phyloP scores from a whole-genome alignment of 2,797 vertebrate genomes.

The Phrynocephalus forsythii region DNA sequence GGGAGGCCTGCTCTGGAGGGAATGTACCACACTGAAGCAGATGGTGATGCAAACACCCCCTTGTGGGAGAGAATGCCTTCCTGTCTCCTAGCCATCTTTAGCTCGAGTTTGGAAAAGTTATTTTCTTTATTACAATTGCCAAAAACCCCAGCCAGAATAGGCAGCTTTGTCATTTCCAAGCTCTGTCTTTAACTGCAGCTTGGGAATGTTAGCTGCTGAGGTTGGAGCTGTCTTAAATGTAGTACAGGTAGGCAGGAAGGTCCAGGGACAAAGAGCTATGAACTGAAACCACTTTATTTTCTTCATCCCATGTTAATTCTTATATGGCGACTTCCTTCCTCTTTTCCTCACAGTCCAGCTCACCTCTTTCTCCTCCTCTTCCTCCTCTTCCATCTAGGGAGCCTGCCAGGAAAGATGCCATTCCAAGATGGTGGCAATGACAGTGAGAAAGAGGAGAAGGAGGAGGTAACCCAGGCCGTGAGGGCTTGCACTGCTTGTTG shows the following conservation, averaged over 20 bases:
- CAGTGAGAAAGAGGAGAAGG: too few species aligned
- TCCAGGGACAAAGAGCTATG: background rate
- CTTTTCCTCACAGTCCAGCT: background rate
- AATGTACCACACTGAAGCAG: background rate
- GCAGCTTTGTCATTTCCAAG: too few species aligned
- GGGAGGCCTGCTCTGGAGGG: background rate
- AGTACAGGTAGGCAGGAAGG: background rate
- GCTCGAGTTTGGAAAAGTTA: background rate
- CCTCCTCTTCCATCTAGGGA: too few species aligned
- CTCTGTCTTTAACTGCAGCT: too few species aligned
- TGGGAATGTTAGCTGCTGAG: background rate
- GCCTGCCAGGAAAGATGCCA: too few species aligned
- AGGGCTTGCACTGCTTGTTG: too few species aligned
- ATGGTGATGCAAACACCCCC: slow-evolving; percentile 36
- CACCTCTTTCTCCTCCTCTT: background rate
- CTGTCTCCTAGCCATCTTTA: background rate
- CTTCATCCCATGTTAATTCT: background rate
- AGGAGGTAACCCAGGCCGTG: too few species aligned
- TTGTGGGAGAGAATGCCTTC: slow-evolving; percentile 51
- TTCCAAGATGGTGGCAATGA: too few species aligned
- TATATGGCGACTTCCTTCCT: background rate
- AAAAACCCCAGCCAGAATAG: too few species aligned
- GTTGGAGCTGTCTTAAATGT: background rate
- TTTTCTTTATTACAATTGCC: too few species aligned
- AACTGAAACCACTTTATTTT: background rate